Evolutionary conservation across 2,113 vertebrate genomes (phyloP).

Genomic region (Centropristis striata): DNA sequence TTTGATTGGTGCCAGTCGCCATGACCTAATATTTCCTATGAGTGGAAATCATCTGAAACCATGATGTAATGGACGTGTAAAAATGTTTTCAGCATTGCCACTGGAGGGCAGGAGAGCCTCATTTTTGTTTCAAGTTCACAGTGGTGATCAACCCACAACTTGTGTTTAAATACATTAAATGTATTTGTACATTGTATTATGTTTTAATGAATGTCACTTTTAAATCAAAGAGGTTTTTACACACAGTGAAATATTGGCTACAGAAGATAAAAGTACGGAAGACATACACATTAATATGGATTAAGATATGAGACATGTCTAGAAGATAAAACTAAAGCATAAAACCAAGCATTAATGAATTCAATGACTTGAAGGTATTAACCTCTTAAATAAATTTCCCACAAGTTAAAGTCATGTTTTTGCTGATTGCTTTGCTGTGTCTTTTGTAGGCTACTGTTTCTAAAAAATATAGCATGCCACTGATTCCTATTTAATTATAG

Average conservation of each 20-base stretch:
- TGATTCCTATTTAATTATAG: neutral
- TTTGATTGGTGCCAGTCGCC: constrained; percentile 74
- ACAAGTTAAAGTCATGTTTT: neutral
- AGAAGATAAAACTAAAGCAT: neutral
- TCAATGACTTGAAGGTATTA: neutral
- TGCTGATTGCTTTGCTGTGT: neutral
- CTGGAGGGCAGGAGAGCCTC: constrained; percentile 66
- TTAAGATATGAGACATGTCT: neutral
- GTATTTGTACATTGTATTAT: neutral
- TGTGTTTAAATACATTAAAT: neutral
- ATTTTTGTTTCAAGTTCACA: constrained; percentile 1
- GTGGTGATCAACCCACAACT: neutral
- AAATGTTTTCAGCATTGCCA: constrained; percentile 29
- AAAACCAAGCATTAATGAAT: too few relatives aligned
- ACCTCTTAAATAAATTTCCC: neutral
- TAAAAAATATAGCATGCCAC: neutral
- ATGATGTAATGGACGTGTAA: constrained; percentile 79
- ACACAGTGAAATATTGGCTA: neutral
- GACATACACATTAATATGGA: too few relatives aligned
- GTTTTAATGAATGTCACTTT: neutral
- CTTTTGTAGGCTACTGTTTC: neutral
- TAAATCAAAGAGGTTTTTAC: neutral
- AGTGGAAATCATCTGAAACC: constrained; percentile 67
- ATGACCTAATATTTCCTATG: constrained; percentile 77
- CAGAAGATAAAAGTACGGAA: too few relatives aligned